Evolutionary conservation across 2,113 vertebrate species (phyloP).

Genomic region (Paratilapia polleni): DNA sequence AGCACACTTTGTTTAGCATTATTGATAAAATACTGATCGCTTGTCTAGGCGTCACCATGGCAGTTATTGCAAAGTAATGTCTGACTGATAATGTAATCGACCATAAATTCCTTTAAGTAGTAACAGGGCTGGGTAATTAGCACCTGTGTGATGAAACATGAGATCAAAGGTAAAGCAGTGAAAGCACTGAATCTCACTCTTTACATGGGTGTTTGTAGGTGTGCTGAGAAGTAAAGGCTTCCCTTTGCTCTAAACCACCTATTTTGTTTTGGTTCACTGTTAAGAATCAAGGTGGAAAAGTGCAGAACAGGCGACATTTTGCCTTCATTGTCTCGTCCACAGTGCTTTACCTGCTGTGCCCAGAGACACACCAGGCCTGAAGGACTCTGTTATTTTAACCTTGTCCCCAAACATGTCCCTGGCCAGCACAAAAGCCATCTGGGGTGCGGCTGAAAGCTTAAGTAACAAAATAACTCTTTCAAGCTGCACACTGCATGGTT

Average conservation of each 20-base stretch:
- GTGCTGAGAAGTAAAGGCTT: constrained; percentile 15
- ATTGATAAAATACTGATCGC: constrained; percentile 48
- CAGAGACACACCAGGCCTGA: constrained; percentile 50
- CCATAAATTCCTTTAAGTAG: constrained; percentile 37
- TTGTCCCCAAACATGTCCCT: constrained; percentile 53
- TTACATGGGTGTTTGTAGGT: neutral
- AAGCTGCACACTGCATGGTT: constrained; percentile 68
- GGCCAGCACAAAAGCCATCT: constrained; percentile 73
- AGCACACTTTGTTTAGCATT: constrained; percentile 13
- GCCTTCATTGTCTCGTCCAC: constrained; percentile 33
- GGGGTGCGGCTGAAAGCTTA: constrained; percentile 66
- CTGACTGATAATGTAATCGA: constrained; percentile 44
- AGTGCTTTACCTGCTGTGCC: constrained; percentile 67
- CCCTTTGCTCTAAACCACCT: constrained; percentile 40
- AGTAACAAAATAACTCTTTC: constrained; percentile 76
- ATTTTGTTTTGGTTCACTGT: constrained; percentile 41
- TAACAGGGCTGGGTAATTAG: constrained; percentile 30
- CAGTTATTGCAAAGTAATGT: constrained; percentile 42
- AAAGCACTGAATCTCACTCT: constrained; percentile 42
- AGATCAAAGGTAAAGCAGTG: constrained; percentile 53
- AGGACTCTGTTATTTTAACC: constrained; percentile 51
- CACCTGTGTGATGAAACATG: constrained; percentile 23
- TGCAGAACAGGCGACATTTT: constrained; percentile 37
- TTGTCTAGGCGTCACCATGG: constrained; percentile 26
- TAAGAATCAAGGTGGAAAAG: constrained; percentile 56